phyloP scores from a whole-genome alignment of 2,888 invertebrate genomes.

The Platycheirus rosarum region DNA sequence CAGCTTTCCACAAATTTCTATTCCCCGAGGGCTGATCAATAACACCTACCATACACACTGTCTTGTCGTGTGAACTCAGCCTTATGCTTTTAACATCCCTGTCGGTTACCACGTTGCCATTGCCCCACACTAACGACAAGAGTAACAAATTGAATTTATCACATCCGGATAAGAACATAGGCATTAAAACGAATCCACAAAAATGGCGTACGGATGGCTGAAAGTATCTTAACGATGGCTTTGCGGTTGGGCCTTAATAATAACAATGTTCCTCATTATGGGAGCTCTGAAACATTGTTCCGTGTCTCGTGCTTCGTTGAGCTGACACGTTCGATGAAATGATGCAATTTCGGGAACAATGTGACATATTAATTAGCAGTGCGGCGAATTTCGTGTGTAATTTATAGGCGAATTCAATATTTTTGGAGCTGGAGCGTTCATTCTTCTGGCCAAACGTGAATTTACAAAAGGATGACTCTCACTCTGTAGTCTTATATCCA shows the following conservation, averaged over 20 bases:
- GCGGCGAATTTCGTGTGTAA: constrained; percentile 37
- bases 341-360: constrained; percentile 51
- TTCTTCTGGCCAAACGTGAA: constrained; percentile 1
- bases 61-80: too few relatives aligned
- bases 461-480: neutral
- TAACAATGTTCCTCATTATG: constrained; percentile 55
- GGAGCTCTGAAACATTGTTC: neutral
- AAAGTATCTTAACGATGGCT: constrained; percentile 57
- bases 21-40: too few relatives aligned
- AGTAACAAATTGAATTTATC: constrained; percentile 64
- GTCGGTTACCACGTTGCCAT: neutral
- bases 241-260: constrained; percentile 33
- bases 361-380: constrained; percentile 66
- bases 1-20: too few relatives aligned
- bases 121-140: constrained; percentile 60
- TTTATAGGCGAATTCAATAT: constrained; percentile 28
- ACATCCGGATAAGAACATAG: constrained; percentile 35
- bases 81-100: neutral
- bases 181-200: constrained; percentile 44
- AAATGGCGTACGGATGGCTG: constrained; percentile 30
- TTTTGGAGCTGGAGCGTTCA: neutral
- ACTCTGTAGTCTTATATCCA: neutral
- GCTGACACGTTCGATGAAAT: constrained; percentile 1
- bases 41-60: too few relatives aligned
- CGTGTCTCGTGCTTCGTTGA: neutral